Percentiles rank a stretch among this genome's conserved stretches.
Conservation (phyloP, 2,888 invertebrate genomes). For the Folsomia candida region DNA sequence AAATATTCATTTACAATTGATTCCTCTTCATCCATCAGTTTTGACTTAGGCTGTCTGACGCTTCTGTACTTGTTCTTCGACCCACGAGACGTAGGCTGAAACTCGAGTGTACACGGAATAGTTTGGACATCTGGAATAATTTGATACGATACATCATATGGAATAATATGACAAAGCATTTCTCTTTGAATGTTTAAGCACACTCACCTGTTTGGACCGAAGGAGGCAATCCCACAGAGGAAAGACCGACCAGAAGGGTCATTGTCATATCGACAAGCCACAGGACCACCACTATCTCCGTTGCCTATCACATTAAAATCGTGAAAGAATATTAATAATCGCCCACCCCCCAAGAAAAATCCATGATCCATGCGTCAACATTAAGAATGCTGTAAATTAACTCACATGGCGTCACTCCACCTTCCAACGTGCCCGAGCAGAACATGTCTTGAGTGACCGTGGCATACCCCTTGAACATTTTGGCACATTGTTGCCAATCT, state of each 20-base stretch:
- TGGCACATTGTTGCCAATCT: constrained; percentile 26
- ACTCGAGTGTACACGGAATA: constrained; percentile 35
- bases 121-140: constrained; percentile 37
- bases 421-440: constrained; percentile 32
- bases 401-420: constrained; percentile 32
- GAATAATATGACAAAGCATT: no score
- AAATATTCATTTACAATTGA: no score
- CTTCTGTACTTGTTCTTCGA: not conserved
- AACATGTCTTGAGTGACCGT: constrained; percentile 30
- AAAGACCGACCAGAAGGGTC: constrained; percentile 14
- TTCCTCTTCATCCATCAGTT: no score
- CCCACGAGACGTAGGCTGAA: constrained; percentile 23
- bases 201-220: constrained; percentile 32
- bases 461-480: constrained; percentile 27
- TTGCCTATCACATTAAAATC: not conserved
- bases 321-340: not conserved
- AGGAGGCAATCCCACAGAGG: constrained; percentile 32
- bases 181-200: no score
- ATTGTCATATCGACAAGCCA: constrained; percentile 20
- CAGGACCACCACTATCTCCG: constrained; percentile 24
- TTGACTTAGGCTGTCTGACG: no score
- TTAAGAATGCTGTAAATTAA: not conserved
- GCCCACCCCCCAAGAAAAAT: not conserved
- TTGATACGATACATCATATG: no score
- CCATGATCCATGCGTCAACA: not conserved